These are phyloP conservation scores for Tryphoninae sp. DNA, from an alignment of 2,888 invertebrate genomes.

Conservation along the genomic window DNA sequence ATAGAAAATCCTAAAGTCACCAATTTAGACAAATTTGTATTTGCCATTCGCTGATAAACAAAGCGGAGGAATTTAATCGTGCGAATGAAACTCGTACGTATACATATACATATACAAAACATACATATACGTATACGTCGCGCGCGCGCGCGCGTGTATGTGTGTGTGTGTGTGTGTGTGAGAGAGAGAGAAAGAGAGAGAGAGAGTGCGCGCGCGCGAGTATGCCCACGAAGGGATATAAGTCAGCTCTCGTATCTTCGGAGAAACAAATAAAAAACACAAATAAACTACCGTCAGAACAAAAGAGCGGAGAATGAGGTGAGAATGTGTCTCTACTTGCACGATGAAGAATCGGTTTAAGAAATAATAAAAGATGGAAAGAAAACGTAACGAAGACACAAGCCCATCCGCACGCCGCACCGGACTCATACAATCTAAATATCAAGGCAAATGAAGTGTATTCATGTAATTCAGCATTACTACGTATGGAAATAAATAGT, in stretches of 20 bases:
- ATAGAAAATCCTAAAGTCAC: conserved; percentile 76
- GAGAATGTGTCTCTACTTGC: conserved; percentile 52
- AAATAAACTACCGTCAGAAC: conserved; percentile 44
- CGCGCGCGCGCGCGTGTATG: conserved; percentile 17
- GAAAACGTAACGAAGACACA: conserved; percentile 44
- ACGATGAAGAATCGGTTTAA: conserved; percentile 42
- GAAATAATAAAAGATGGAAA: conserved; percentile 8
- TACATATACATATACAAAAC: conserved; percentile 38
- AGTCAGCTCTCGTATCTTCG: conserved; percentile 52
- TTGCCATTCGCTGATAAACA: conserved; percentile 74
- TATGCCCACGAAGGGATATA: conserved; percentile 35
- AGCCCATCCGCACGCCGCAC: conserved; percentile 65
- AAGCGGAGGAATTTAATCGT: conserved; percentile 54
- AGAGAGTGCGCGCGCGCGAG: conserved; percentile 19
- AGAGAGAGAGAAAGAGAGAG: conserved; percentile 18
- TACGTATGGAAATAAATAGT: conserved; percentile 81
- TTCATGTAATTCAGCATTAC: conserved; percentile 82
- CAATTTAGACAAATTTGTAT: conserved; percentile 78
- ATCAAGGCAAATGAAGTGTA: conserved; percentile 80
- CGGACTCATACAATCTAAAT: conserved; percentile 78
- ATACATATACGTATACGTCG: conserved; percentile 48
- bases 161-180: conserved; percentile 19
- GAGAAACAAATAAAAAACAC: conserved; percentile 4
- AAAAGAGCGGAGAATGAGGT: conserved; percentile 1
- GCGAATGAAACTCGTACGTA: conserved; percentile 19